These are phyloP conservation scores for Bostrychus sinensis DNA, from an alignment of 2,113 vertebrate species.

Conservation along the genomic window DNA sequence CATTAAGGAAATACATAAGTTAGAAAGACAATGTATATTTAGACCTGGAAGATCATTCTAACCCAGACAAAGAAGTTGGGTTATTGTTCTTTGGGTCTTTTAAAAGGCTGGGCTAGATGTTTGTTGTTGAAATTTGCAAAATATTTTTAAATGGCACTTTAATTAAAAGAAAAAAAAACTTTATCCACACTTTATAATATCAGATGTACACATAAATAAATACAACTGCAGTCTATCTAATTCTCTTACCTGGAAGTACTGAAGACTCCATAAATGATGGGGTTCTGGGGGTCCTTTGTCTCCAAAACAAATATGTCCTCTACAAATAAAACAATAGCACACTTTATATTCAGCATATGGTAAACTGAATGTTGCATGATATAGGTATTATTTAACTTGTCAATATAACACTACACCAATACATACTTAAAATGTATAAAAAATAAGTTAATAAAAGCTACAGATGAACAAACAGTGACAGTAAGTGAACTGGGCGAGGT, in stretches of 20 bases:
- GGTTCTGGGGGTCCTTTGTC: slow-evolving; percentile 84
- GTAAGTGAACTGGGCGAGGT: not conserved
- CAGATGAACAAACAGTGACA: not conserved
- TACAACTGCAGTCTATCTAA: not conserved
- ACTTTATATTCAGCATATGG: not conserved
- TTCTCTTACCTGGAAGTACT: slow-evolving; percentile 83
- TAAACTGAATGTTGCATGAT: not conserved
- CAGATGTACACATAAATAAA: not conserved
- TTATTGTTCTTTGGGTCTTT: no score
- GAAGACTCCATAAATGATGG: slow-evolving; percentile 86
- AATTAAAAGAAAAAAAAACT: no score
- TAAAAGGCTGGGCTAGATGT: no score
- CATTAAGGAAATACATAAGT: no score
- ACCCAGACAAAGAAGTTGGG: no score
- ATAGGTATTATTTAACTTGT: not conserved
- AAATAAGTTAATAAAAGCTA: not conserved
- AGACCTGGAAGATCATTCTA: no score
- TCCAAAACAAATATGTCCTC: slow-evolving; percentile 87
- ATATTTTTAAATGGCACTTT: no score
- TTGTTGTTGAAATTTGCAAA: no score
- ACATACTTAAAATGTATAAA: not conserved
- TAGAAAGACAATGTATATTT: no score
- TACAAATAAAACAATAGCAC: slow-evolving; percentile 44
- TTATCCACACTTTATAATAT: not conserved
- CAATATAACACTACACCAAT: not conserved